These are phyloP conservation scores for Hexactinellida sp. DNA, from an alignment of 37 sponge, comb jelly and placozoan species.

Conservation along the genomic window DNA sequence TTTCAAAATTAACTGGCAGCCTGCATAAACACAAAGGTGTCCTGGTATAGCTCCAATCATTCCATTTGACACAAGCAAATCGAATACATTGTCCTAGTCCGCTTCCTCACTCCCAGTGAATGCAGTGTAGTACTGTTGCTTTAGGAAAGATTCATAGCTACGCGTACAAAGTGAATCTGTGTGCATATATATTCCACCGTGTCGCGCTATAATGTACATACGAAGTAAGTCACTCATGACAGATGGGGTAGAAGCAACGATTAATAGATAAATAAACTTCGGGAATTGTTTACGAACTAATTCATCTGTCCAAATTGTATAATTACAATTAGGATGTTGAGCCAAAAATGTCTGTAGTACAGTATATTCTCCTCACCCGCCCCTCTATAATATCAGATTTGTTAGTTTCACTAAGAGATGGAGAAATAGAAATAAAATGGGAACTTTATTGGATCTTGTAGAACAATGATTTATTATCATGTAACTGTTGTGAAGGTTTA, in stretches of 20 bases:
- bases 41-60: not conserved
- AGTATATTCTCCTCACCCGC: not conserved
- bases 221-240: constrained; percentile 1
- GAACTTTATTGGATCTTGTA: not conserved
- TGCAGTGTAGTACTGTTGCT: not conserved
- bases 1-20: not conserved
- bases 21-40: not conserved
- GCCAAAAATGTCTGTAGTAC: not conserved
- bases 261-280: not conserved
- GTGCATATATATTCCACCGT: not conserved
- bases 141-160: not conserved
- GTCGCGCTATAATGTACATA: not conserved
- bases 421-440: not conserved
- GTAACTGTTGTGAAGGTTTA: too few relatives aligned
- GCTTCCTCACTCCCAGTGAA: not conserved
- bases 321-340: not conserved
- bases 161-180: not conserved
- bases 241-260: not conserved
- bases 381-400: not conserved
- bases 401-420: not conserved
- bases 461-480: too few relatives aligned
- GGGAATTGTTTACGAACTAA: not conserved
- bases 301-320: not conserved
- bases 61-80: not conserved
- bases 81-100: not conserved